phyloP scores from a whole-genome alignment of 2,888 invertebrate genomes.

The Dryomyza anilis region DNA sequence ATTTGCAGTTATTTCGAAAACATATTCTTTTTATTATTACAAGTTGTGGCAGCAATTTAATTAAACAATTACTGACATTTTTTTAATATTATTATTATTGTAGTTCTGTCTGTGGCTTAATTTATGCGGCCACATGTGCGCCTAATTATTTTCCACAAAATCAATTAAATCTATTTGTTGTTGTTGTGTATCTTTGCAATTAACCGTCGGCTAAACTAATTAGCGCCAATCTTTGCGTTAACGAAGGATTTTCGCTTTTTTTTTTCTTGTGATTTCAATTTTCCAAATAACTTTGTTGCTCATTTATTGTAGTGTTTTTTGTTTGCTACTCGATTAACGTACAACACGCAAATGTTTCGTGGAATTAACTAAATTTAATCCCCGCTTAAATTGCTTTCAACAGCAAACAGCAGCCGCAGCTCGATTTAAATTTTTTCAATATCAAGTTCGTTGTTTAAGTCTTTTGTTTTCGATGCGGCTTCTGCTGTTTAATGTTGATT shows the following conservation, averaged over 20 bases:
- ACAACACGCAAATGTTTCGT: background rate
- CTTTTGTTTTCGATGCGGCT: slow-evolving; percentile 24
- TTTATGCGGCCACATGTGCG: too few relatives aligned
- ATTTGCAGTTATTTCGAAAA: too few relatives aligned
- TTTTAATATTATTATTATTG: too few relatives aligned
- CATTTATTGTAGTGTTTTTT: too few relatives aligned
- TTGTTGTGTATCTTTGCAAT: slow-evolving; percentile 23
- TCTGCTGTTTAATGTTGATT: background rate
- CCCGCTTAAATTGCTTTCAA: background rate
- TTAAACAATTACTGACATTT: too few relatives aligned
- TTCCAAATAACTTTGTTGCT: background rate
- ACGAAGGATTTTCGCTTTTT: background rate
- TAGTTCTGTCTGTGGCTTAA: too few relatives aligned
- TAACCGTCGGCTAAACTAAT: slow-evolving; percentile 31
- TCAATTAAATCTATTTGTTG: slow-evolving; percentile 26
- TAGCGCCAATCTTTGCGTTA: slow-evolving; percentile 26
- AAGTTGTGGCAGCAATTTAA: too few relatives aligned
- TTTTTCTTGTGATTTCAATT: background rate
- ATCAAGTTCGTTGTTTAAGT: slow-evolving; percentile 33
- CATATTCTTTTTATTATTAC: too few relatives aligned
- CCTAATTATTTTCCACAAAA: slow-evolving; percentile 31
- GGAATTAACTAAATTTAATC: background rate
- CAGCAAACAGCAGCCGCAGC: too few relatives aligned
- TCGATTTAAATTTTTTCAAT: background rate
- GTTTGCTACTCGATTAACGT: background rate